Evolutionary conservation across 2,113 vertebrate species (phyloP).

Genomic region (Smithornis capensis): DNA sequence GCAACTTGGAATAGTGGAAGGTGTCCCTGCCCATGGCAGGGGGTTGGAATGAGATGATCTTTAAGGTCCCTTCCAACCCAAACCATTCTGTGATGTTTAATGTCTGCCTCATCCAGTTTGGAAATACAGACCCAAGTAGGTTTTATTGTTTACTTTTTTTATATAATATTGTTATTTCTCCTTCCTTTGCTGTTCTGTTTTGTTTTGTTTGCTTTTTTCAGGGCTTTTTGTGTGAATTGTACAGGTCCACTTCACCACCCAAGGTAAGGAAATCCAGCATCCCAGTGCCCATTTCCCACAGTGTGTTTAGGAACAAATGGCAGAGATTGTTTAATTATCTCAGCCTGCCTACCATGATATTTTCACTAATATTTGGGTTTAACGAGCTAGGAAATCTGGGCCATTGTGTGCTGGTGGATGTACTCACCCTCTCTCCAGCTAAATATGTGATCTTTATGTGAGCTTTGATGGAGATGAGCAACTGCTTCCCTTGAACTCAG

Average conservation of each 20-base stretch:
- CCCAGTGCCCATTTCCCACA: not conserved
- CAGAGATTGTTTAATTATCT: not conserved
- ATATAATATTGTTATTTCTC: not conserved
- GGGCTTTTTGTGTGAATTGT: not conserved
- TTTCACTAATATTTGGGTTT: conserved; percentile 13
- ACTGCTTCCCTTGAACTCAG: not conserved
- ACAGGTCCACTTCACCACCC: not conserved
- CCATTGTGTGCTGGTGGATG: not conserved
- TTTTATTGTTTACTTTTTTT: not conserved
- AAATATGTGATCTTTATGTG: not conserved
- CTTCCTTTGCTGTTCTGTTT: not conserved
- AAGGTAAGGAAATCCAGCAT: not conserved
- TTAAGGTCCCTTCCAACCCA: not conserved
- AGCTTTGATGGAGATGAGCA: not conserved
- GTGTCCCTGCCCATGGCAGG: not conserved
- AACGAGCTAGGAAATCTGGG: conserved; percentile 11
- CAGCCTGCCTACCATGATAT: not conserved
- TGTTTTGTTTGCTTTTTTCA: not conserved
- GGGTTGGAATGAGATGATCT: not conserved
- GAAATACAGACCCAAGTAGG: not conserved
- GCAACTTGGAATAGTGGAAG: not conserved
- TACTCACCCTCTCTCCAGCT: not conserved
- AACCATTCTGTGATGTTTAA: not conserved
- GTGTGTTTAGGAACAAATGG: not conserved
- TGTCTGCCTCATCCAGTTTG: not conserved